These are phyloP conservation scores for Sula dactylatra DNA, from an alignment of 2,113 vertebrate genomes.

Conservation along the genomic window DNA sequence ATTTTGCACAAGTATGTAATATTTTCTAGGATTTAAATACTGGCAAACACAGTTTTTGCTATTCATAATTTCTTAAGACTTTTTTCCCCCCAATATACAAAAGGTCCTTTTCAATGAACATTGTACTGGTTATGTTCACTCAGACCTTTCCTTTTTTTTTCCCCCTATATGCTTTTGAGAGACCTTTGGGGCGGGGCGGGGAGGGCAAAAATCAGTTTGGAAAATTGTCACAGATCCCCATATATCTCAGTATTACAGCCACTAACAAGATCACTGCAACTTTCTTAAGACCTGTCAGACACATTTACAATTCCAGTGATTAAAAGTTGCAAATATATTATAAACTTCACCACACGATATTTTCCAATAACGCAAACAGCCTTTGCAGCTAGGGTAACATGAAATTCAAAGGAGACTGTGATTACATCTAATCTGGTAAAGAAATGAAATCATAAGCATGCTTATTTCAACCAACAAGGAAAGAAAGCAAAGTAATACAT, in stretches of 20 bases:
- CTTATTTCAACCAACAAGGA: conserved; percentile 66
- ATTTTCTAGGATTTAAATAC: conserved; percentile 27
- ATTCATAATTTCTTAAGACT: background rate
- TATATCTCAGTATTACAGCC: background rate
- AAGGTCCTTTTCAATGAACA: background rate
- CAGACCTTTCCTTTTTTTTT: background rate
- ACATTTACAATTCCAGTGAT: conserved; percentile 47
- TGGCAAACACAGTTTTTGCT: conserved; percentile 26
- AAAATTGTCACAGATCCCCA: conserved; percentile 15
- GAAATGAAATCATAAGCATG: conserved; percentile 69
- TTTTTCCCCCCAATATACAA: background rate
- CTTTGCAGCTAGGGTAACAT: conserved; percentile 51
- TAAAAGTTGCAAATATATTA: conserved; percentile 69
- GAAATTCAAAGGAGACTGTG: conserved; percentile 72
- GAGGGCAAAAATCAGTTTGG: background rate
- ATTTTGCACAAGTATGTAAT: background rate
- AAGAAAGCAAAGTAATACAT: conserved; percentile 68
- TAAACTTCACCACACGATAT: conserved; percentile 57
- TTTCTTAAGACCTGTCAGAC: conserved; percentile 53
- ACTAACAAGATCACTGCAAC: conserved; percentile 37
- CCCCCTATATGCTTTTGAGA: background rate
- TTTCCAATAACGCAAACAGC: conserved; percentile 67
- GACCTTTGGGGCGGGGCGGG: background rate
- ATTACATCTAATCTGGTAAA: conserved; percentile 70
- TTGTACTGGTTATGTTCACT: background rate